Percentiles rank a stretch among this genome's conserved stretches.
These are phyloP conservation scores for Cotesia congregata DNA, from an alignment of 2,888 invertebrate genomes.

Conservation along the genomic window DNA sequence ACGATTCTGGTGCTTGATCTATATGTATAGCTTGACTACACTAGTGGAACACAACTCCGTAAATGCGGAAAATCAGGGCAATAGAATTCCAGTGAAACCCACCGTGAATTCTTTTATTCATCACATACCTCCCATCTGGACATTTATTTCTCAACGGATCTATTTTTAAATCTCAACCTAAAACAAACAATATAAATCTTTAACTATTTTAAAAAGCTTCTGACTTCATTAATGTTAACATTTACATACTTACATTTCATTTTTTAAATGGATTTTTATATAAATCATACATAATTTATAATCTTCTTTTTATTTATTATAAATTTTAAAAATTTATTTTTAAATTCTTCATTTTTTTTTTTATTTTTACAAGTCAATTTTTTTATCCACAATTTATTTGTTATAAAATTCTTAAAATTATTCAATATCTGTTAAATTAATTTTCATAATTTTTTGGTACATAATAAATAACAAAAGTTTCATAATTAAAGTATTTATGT, in stretches of 20 bases:
- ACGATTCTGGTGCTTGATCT: neutral
- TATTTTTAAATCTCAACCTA: neutral
- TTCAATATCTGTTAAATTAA: too few relatives aligned
- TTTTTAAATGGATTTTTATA: neutral
- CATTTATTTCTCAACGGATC: neutral
- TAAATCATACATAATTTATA: too few relatives aligned
- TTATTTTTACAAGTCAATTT: too few relatives aligned
- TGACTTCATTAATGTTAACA: too few relatives aligned
- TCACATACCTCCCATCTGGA: neutral
- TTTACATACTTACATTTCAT: neutral
- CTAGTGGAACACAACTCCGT: neutral
- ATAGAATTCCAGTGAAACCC: slow-evolving; percentile 1
- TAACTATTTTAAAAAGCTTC: neutral
- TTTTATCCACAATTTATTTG: too few relatives aligned
- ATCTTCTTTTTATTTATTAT: too few relatives aligned
- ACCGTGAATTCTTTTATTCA: neutral
- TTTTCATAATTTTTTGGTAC: too few relatives aligned
- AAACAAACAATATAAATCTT: neutral
- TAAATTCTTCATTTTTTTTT: too few relatives aligned
- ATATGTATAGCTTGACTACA: neutral
- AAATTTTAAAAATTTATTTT: too few relatives aligned
- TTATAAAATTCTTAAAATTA: too few relatives aligned
- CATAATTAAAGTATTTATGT: too few relatives aligned
- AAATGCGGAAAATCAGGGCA: neutral
- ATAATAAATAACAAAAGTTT: too few relatives aligned